Percentiles rank a stretch among this genome's conserved stretches.
Conservation (phyloP, 2,888 invertebrate genomes). For the Eupithecia tripunctaria region DNA sequence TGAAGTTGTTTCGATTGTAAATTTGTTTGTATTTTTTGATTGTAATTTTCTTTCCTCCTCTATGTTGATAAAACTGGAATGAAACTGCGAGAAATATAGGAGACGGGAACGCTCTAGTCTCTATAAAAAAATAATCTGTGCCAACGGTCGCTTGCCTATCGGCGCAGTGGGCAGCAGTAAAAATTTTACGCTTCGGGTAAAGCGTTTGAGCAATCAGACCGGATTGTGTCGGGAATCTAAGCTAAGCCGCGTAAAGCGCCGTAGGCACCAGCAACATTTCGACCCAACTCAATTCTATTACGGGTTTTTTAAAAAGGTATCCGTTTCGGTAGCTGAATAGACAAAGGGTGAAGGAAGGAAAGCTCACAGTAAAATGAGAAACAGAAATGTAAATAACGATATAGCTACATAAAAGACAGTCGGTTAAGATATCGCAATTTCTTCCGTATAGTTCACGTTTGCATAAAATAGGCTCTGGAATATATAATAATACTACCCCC, state of each 20-base stretch:
- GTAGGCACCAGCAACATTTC: conserved; percentile 61
- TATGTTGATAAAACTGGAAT: conserved; percentile 24
- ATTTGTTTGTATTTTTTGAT: too few relatives aligned
- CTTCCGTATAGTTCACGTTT: background rate
- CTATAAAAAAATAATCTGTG: conserved; percentile 49
- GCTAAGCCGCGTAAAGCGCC: conserved; percentile 66
- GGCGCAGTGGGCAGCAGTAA: conserved; percentile 59
- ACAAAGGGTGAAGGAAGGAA: background rate
- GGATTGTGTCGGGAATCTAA: conserved; percentile 72
- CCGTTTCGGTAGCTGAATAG: conserved; percentile 15
- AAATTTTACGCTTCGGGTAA: conserved; percentile 69
- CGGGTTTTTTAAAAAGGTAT: conserved; percentile 56
- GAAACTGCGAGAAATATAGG: conserved; percentile 41
- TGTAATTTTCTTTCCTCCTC: too few relatives aligned
- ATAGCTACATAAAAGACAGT: background rate
- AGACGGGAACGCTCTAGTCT: conserved; percentile 35
- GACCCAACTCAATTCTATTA: conserved; percentile 59
- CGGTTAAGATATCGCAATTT: background rate
- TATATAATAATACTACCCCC: too few relatives aligned
- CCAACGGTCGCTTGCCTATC: conserved; percentile 53
- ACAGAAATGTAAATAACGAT: background rate
- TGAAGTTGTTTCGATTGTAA: too few relatives aligned
- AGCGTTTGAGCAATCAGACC: conserved; percentile 78
- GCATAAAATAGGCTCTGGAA: background rate
- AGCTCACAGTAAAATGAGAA: background rate